A percentile compares a stretch with the other conserved stretches of the same genome.
Conservation (phyloP, 2,888 invertebrate species). For the Catocala sponsa region DNA sequence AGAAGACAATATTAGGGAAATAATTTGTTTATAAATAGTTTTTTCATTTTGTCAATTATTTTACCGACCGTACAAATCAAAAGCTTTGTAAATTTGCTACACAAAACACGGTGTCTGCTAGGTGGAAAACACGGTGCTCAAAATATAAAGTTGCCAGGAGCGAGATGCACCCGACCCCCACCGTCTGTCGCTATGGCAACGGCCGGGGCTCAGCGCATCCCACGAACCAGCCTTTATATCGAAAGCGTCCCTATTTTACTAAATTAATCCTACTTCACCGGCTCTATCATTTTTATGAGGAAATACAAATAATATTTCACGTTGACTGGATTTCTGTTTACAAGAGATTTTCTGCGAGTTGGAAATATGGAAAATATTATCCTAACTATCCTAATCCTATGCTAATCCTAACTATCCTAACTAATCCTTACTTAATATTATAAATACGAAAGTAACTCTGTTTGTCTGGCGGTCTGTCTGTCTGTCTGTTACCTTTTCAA, state of each 20-base stretch:
- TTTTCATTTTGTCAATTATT: background rate
- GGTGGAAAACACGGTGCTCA: constrained; percentile 20
- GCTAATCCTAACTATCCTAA: too few relatives aligned
- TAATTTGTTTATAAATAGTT: too few relatives aligned
- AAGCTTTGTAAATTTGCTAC: constrained; percentile 3
- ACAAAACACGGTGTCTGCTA: constrained; percentile 5
- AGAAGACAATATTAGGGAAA: too few relatives aligned
- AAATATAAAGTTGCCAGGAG: constrained; percentile 5
- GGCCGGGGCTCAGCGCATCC: constrained; percentile 12
- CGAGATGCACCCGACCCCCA: constrained; percentile 15
- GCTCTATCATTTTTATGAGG: background rate
- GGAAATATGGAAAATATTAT: background rate
- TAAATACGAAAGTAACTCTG: too few relatives aligned
- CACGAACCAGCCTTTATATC: constrained; percentile 10
- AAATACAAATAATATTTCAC: background rate
- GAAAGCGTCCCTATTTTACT: constrained; percentile 7
- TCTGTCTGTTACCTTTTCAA: too few relatives aligned
- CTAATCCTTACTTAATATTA: too few relatives aligned
- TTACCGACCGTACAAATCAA: constrained; percentile 2
- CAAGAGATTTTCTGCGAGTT: background rate
- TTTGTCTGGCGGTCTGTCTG: too few relatives aligned
- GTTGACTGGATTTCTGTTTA: background rate
- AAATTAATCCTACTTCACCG: constrained; percentile 8
- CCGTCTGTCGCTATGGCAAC: constrained; percentile 14
- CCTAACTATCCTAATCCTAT: too few relatives aligned